phyloP scores from a whole-genome alignment of 2,113 vertebrate species.

The Globicephala melas region DNA sequence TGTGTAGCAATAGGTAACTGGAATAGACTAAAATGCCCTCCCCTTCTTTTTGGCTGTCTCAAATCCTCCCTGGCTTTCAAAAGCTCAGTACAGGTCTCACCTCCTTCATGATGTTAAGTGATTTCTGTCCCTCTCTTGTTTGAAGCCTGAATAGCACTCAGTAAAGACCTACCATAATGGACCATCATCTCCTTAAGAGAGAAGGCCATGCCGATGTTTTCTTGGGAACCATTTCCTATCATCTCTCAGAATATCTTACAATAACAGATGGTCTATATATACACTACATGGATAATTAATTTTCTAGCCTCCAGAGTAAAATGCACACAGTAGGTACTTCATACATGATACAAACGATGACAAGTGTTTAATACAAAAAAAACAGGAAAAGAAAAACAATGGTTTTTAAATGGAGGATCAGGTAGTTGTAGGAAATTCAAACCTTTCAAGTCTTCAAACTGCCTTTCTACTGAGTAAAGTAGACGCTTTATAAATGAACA shows the following conservation, averaged over 20 bases:
- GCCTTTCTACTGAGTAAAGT: background rate
- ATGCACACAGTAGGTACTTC: background rate
- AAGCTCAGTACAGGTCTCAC: background rate
- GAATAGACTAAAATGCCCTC: background rate
- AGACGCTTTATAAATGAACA: background rate
- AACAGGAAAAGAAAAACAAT: background rate
- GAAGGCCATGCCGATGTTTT: background rate
- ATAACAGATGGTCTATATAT: background rate
- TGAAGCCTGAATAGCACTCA: background rate
- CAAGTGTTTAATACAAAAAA: background rate
- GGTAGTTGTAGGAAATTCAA: background rate
- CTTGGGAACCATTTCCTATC: background rate
- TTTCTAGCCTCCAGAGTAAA: conserved; percentile 28
- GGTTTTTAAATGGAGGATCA: background rate
- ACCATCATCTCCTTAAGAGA: background rate
- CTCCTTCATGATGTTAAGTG: background rate
- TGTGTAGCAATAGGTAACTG: background rate
- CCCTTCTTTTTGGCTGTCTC: background rate
- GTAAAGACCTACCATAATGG: background rate
- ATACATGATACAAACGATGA: background rate
- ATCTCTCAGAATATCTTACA: background rate
- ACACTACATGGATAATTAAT: background rate
- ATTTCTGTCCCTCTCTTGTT: background rate
- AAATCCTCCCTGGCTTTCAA: background rate
- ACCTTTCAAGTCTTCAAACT: conserved; percentile 4